Base-by-base conservation (phyloP, 2,888 invertebrate genomes). In the Keiferia lycopersicella region DNA sequence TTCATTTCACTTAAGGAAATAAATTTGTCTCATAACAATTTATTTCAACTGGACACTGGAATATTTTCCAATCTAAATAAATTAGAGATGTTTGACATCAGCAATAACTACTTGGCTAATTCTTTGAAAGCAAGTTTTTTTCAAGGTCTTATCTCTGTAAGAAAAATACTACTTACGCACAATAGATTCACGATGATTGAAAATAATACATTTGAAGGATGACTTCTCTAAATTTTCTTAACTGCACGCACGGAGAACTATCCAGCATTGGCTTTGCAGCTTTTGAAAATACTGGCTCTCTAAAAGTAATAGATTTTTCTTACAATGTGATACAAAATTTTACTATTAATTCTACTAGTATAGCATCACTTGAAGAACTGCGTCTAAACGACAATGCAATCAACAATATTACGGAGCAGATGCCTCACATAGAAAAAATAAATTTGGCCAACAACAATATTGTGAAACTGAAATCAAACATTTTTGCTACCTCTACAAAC, bases 361-460 rank as follows among this genome's bases (percentile, higher is more conserved):
- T 53, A n/a, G n/a, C 30, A 30, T 3, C 34, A 30, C 16, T 56
- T 7, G 30, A 56, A 34, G n/a, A 56, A 30, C 26, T 56, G 11
- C 16, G 11, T 34, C 30, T 56, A 18, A 56, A 56, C n/a, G 34
- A 34, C 1, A 56, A 56, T n/a, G 30, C 30, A 16, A 12, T 56
- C 3, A 30, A 56, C 6, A 34, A 56, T 34, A 30, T 56, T 56
- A 34, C 30, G 11, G 56, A 34, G 26, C n/a, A 30, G n/a, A 34
- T 56, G 26, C 26, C 0, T 14, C 34, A 8, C 1, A 16, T 56
- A 16, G 34, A 56, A 56, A 16, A 34, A 2, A n/a, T 56, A 34
- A 30, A 56, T 34, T 26, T 56, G n/a, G 56, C 56, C 1, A 56
- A 56, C 16, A 56, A 56, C n/a, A 56, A 56, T 16, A 56, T 56